Conservation (phyloP, 2,113 vertebrate species). For the Platanista minor region DNA sequence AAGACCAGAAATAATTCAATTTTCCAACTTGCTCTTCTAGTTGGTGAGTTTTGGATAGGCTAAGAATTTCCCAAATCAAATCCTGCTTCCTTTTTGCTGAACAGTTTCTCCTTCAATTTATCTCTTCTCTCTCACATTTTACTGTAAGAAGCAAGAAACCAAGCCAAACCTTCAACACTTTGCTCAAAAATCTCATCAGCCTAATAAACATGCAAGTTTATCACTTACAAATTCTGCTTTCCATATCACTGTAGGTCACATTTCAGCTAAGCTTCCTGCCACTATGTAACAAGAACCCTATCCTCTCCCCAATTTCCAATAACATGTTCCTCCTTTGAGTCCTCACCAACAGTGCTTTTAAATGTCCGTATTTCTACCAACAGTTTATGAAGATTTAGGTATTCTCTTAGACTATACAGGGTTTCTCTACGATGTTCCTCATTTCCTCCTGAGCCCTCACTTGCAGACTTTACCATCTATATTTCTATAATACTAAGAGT, state of each 20-base stretch:
- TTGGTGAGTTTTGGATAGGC: background rate
- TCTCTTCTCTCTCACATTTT: background rate
- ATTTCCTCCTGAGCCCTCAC: background rate
- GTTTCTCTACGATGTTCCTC: background rate
- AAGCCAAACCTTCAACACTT: background rate
- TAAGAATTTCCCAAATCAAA: background rate
- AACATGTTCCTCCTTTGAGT: background rate
- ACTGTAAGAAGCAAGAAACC: background rate
- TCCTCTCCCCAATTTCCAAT: background rate
- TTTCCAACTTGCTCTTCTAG: background rate
- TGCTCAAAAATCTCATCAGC: background rate
- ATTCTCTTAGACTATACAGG: background rate
- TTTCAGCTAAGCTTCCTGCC: background rate
- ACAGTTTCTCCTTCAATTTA: background rate
- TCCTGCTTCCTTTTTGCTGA: background rate
- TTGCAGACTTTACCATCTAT: background rate
- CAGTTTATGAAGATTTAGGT: background rate
- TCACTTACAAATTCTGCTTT: background rate
- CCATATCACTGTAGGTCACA: background rate
- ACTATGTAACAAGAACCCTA: background rate
- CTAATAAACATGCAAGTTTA: background rate
- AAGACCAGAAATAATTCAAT: constrained; percentile 13
- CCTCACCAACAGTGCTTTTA: background rate
- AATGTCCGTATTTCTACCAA: background rate
- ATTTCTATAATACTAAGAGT: background rate